Evolutionary conservation across 2,113 vertebrate genomes (phyloP).

Genomic region (Bubo scandiacus): DNA sequence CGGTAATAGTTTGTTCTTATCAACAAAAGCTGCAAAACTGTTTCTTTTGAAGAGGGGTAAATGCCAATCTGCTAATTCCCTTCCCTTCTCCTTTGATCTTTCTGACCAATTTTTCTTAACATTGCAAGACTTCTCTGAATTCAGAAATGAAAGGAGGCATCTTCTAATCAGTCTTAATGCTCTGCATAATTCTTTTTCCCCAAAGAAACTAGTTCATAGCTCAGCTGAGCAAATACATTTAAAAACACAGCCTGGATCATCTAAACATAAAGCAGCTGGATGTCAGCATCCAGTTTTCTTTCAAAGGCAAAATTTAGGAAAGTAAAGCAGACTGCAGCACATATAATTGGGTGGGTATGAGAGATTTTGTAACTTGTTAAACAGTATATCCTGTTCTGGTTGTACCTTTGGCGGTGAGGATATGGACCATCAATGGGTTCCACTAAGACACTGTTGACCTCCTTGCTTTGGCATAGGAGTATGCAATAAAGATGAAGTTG

Average conservation of each 20-base stretch:
- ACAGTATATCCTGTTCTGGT: background rate
- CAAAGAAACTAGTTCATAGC: background rate
- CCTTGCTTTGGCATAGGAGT: background rate
- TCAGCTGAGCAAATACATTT: background rate
- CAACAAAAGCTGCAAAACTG: conserved; percentile 1
- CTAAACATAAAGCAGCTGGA: background rate
- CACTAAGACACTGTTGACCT: background rate
- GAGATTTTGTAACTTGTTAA: background rate
- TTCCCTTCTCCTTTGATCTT: conserved; percentile 37
- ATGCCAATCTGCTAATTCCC: conserved; percentile 32
- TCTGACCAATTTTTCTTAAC: background rate
- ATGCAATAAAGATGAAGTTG: background rate
- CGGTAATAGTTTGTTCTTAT: background rate
- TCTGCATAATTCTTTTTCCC: background rate
- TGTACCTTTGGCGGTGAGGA: background rate
- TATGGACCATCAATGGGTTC: background rate
- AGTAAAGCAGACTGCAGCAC: background rate
- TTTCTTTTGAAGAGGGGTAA: conserved; percentile 13
- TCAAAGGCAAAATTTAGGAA: background rate
- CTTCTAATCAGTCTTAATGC: background rate
- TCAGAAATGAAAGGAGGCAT: background rate
- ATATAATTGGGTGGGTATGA: background rate
- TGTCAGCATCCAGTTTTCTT: background rate
- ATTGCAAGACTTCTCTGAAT: background rate
- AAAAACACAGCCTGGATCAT: background rate